A percentile compares a stretch with the other conserved stretches of the same genome.
Conservation (phyloP, 2,113 vertebrate species). For the Oncorhynchus nerka region DNA sequence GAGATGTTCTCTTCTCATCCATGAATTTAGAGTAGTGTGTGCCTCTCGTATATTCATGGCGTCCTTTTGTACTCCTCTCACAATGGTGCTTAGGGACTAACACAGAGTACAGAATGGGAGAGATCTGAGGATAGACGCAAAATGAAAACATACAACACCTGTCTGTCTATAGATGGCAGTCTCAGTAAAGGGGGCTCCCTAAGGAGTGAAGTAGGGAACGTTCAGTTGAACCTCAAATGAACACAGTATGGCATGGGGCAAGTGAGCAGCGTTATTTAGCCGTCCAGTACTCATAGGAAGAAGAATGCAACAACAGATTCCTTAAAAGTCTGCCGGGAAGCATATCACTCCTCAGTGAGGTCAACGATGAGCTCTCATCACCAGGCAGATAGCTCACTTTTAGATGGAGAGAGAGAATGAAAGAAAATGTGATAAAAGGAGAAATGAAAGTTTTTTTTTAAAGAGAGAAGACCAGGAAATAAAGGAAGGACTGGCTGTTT, state of each 20-base stretch:
- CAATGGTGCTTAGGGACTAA: background rate
- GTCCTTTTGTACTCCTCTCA: background rate
- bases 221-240: conserved; percentile 46
- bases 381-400: conserved; percentile 37
- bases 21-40: background rate
- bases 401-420: background rate
- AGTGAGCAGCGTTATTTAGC: conserved; percentile 18
- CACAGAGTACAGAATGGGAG: background rate
- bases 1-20: conserved; percentile 14
- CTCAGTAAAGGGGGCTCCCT: conserved; percentile 18
- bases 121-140: background rate
- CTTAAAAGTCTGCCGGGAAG: conserved; percentile 36
- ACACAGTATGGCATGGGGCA: conserved; percentile 49
- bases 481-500: conserved; percentile 1
- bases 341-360: conserved; percentile 25
- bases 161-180: background rate
- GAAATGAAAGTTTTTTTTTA: background rate
- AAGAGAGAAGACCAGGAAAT: conserved; percentile 15
- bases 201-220: background rate
- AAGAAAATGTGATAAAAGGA: conserved; percentile 7
- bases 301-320: conserved; percentile 52
- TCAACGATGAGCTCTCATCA: conserved; percentile 55
- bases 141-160: background rate
- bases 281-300: background rate
- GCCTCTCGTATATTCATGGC: background rate